Base-by-base conservation (phyloP, 2,888 invertebrate genomes). In the Oxyscelio sp. region DNA sequence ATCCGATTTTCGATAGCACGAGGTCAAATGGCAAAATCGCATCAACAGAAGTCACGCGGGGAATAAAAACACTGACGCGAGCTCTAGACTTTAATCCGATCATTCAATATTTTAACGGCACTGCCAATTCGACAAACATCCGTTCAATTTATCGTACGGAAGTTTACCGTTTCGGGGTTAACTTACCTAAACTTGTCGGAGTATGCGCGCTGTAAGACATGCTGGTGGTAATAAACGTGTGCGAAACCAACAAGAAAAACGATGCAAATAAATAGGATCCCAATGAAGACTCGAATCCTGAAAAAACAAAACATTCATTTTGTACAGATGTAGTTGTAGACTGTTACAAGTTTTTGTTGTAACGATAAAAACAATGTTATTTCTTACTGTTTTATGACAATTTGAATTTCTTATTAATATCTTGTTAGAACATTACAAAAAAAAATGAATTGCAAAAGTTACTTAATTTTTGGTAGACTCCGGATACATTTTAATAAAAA, bases 211-310 rank as follows among this genome's bases (percentile, higher is more conserved):
- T 97, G 97, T 24, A 97, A 94, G 0, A 98, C 96, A 92, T 98
- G 97, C 90, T 97, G 97, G 84, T 97, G 97, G 93, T 98, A 98
- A 79, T 97, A 96, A 0, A 97, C 96, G 90, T 98, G 97, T 0
- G 98, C 97, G 90, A 98, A 97, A 0, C 97, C 97, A 19, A 98
- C 97, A 92, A 98, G 95, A 92, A 98, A 97, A 0, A 97, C 96
- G 27, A 98, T 96, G 21, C 97, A 96, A 1, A 98, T 95, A 92
- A 98, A 98, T 91, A 98, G 95, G 59, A 98, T 95, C 0, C 96
- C 96, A 0, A 98, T 98, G 93, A 98, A 98, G 4, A 97, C 97
- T 85, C 97, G 96, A 0, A 98, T 96, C 96, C 97, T 98, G 94
- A 13, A 95, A 95, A 73, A 87, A 79, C 73, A 87, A 86, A 59